Evolutionary conservation across 64 coral and sea anemone genomes (phyloP).

Genomic region (Platygyra sinensis): DNA sequence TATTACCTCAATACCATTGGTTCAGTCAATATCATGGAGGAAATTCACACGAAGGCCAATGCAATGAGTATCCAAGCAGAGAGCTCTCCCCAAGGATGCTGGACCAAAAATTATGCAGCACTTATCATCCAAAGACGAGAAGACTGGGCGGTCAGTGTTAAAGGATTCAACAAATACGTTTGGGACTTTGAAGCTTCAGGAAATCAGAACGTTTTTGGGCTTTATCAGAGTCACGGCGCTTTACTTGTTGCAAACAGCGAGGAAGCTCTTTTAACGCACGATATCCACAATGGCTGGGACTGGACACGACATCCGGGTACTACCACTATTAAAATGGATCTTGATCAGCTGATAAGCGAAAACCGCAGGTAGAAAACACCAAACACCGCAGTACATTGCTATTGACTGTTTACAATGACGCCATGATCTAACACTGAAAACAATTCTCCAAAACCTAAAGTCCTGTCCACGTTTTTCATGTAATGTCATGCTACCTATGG

Average conservation of each 20-base stretch:
- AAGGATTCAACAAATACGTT: background rate
- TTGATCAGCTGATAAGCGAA: background rate
- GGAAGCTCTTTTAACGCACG: background rate
- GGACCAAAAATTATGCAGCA: background rate
- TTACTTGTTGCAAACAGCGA: slow-evolving; percentile 20
- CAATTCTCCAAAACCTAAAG: too few relatives aligned
- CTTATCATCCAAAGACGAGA: background rate
- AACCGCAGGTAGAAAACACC: background rate
- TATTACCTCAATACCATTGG: background rate
- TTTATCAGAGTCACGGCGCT: background rate
- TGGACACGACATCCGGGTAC: slow-evolving; percentile 17
- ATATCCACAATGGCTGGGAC: slow-evolving; percentile 26
- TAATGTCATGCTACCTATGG: too few relatives aligned
- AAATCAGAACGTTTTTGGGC: background rate
- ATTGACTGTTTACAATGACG: background rate
- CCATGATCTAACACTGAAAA: too few relatives aligned
- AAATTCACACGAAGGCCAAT: background rate
- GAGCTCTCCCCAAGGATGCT: background rate
- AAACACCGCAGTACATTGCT: background rate
- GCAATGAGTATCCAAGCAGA: background rate
- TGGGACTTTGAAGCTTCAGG: background rate
- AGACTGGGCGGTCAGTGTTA: background rate
- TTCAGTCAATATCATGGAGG: background rate
- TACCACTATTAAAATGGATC: slow-evolving; percentile 3
- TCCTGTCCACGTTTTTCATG: too few relatives aligned